A percentile compares a stretch with the other conserved stretches of the same genome.
These are phyloP conservation scores for Drosophila bifasciata DNA, from an alignment of 1,140 invertebrate genomes.

Conservation along the genomic window DNA sequence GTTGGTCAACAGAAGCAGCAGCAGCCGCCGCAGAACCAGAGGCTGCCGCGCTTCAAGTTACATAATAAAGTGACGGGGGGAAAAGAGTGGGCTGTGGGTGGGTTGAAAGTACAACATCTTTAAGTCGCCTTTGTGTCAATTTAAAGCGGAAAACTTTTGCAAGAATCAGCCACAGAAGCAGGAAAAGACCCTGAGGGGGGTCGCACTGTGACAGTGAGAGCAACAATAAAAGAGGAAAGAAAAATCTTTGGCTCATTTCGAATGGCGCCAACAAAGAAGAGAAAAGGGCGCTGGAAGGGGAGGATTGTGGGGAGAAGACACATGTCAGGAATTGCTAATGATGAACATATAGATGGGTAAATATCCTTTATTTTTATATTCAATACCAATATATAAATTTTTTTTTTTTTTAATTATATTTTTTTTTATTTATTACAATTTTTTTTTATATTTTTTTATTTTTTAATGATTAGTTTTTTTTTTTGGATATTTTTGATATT, in stretches of 20 bases:
- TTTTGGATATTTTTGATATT: too few relatives aligned
- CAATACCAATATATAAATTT: neutral
- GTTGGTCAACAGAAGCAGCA: conserved; percentile 54
- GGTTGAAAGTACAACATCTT: conserved; percentile 22
- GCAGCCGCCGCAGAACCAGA: conserved; percentile 25
- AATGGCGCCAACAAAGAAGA: conserved; percentile 49
- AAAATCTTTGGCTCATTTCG: conserved; percentile 38
- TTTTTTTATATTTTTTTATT: too few relatives aligned
- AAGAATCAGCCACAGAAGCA: conserved; percentile 25
- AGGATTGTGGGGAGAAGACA: neutral
- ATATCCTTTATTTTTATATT: neutral
- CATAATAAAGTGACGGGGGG: conserved; percentile 46
- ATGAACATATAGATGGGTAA: neutral
- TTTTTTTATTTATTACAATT: too few relatives aligned
- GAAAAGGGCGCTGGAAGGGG: neutral
- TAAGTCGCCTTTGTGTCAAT: conserved; percentile 41
- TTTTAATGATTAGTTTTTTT: too few relatives aligned
- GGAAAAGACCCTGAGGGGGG: neutral
- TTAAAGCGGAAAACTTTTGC: conserved; percentile 37
- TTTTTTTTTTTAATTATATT: too few relatives aligned
- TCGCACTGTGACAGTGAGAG: neutral
- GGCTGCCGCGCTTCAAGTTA: conserved; percentile 31
- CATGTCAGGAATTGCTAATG: neutral
- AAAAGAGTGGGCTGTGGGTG: neutral
- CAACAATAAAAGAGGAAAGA: conserved; percentile 25